Percentiles rank a stretch among this genome's conserved stretches.
These are phyloP conservation scores for Drosophila sechellia DNA, from an alignment of 1,140 invertebrate species.

Conservation along the genomic window DNA sequence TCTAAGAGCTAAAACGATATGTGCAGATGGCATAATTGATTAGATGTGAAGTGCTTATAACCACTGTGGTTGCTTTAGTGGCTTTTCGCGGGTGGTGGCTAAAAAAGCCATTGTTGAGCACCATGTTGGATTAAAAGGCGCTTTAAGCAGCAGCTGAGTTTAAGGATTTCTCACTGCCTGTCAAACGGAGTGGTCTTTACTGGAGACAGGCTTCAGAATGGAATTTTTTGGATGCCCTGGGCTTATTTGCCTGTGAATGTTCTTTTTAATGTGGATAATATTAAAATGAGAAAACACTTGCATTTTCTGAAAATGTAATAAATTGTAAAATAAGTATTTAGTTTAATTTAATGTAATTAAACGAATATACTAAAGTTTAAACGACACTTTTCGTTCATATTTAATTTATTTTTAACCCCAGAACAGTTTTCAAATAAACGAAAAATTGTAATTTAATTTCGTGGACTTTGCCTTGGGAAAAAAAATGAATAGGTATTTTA, in stretches of 20 bases:
- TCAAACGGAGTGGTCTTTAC: slow-evolving; percentile 34
- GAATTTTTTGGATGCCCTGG: slow-evolving; percentile 24
- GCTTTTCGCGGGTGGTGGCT: not conserved
- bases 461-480: too few relatives aligned
- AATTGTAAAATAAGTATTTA: too few relatives aligned
- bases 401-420: too few relatives aligned
- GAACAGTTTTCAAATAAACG: too few relatives aligned
- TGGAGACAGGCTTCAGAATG: slow-evolving; percentile 35
- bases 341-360: too few relatives aligned
- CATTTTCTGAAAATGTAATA: too few relatives aligned
- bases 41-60: slow-evolving; percentile 80
- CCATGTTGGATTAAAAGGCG: slow-evolving; percentile 29
- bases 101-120: slow-evolving; percentile 22
- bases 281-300: not conserved
- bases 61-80: slow-evolving; percentile 18
- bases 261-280: not conserved
- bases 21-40: slow-evolving; percentile 79
- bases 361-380: too few relatives aligned
- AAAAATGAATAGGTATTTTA: slow-evolving; percentile 1
- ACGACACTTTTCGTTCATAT: too few relatives aligned
- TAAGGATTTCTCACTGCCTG: slow-evolving; percentile 35
- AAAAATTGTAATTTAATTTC: too few relatives aligned
- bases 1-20: slow-evolving; percentile 51
- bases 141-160: slow-evolving; percentile 32
- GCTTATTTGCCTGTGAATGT: too few relatives aligned